phyloP scores from a whole-genome alignment of 2,888 invertebrate species.

The Plebejus argus region DNA sequence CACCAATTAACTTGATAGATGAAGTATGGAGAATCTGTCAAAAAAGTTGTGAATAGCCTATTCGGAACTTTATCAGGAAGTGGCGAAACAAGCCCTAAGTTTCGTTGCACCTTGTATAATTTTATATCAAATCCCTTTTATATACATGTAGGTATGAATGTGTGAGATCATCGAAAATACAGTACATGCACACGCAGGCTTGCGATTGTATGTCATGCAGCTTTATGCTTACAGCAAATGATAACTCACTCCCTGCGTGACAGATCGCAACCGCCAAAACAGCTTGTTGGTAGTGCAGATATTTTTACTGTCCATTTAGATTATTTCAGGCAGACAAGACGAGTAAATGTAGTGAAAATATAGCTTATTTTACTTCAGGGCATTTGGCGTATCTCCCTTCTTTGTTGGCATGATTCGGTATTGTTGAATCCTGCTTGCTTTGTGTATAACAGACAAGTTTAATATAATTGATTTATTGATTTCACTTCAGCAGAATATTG shows the following conservation, averaged over 20 bases:
- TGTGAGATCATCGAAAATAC: background rate
- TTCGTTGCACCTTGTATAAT: too few species aligned
- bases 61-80: too few species aligned
- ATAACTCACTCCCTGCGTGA: conserved; percentile 15
- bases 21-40: too few species aligned
- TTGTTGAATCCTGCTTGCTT: background rate
- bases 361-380: background rate
- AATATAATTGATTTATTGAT: too few species aligned
- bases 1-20: too few species aligned
- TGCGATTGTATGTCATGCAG: background rate
- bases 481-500: too few species aligned
- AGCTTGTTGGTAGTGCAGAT: background rate
- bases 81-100: too few species aligned
- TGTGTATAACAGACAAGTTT: background rate
- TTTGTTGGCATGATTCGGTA: background rate
- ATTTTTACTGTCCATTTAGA: background rate
- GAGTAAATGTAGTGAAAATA: background rate
- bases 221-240: conserved; percentile 10
- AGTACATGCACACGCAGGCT: background rate
- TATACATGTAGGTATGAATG: background rate
- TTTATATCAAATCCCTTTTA: background rate
- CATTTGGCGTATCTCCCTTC: background rate
- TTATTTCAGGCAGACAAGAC: background rate
- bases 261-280: background rate
- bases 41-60: too few species aligned